Percentiles rank a stretch among this genome's conserved stretches.
phyloP scores from a whole-genome alignment of 2,797 vertebrate species.

The Molothrus aeneus region DNA sequence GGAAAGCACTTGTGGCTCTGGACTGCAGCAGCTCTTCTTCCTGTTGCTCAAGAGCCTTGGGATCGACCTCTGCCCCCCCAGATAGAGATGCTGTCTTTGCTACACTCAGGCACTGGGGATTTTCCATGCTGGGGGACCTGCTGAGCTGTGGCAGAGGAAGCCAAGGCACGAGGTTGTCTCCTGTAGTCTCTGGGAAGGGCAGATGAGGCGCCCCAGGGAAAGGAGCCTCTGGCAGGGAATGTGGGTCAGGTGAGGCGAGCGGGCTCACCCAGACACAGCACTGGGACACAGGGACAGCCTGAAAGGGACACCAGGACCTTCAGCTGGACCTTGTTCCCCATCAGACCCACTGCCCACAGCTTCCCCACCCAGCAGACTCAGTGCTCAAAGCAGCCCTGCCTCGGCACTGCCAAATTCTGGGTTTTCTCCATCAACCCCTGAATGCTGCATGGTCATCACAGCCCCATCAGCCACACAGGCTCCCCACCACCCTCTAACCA shows the following conservation, averaged over 20 bases:
- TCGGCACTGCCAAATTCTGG: background rate
- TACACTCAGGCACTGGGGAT: background rate
- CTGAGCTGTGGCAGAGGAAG: background rate
- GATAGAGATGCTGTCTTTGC: background rate
- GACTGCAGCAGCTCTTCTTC: background rate
- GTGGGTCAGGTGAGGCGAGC: background rate
- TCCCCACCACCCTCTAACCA: background rate
- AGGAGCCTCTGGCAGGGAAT: background rate
- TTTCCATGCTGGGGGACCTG: slow-evolving; percentile 12
- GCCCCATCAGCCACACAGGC: background rate
- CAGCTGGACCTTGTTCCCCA: background rate
- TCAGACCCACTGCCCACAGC: background rate
- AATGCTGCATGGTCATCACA: background rate
- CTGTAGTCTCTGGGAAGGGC: background rate
- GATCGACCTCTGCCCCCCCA: slow-evolving; percentile 28
- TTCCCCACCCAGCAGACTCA: background rate
- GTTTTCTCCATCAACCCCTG: background rate
- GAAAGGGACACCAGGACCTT: background rate
- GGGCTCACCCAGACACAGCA: background rate
- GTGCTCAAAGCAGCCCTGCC: rapidly evolving
- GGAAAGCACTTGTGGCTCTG: background rate
- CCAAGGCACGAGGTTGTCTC: background rate
- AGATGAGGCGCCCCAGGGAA: background rate
- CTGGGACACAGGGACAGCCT: rapidly evolving
- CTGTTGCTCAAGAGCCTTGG: slow-evolving; percentile 53